Evolutionary conservation across 1,140 invertebrate genomes (phyloP), one percentile per base, ranked within the genome.

Genomic region (Rhagoletis pomonella): DNA sequence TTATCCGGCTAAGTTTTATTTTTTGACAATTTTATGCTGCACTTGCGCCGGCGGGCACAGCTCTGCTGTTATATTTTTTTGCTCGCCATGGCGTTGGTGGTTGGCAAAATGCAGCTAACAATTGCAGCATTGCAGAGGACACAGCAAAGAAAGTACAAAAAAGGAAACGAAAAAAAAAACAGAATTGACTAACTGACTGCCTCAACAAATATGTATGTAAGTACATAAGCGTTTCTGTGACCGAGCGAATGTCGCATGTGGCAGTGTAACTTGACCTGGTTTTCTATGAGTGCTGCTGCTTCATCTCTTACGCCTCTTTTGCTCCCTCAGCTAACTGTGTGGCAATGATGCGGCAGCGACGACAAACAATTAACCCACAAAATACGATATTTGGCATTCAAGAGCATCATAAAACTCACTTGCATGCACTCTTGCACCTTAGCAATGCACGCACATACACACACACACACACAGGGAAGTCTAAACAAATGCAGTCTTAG

Each of bases 341-440:
- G 42, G 69, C 69, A 73, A 73, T 47, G 44, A 73, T 73, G 69
- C 69, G 69, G 6, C 69, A 73, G 69, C 14, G 73, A 44, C 17
- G 73, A 81, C 73, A 81, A 81, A 81, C 73, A 81, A 81, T 81
- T 81, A 81, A 81, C 73, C 73, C 73, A 73, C 67, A 73, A 73
- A 73, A 73, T 73, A 73, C 67, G 47, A 58, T 81, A 81, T 81
- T 81, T 81, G 73, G 73, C 73, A 81, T 81, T 81, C 47, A 81
- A 81, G 73, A 55, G 73, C 73, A 81, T 47, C 73, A 42, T n/a
- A 58, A 47, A 0, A 81, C 2, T 50, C 69, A 19, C 44, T 50
- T 12, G 14, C 47, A 77, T 17, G n/a, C 6, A 81, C 17, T 4
- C 60, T 62, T 14, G n/a, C 29, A 29, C 29, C 29, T 29, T 29